Base-by-base conservation (phyloP, 2,888 invertebrate genomes). In the Hydriomena furcata region DNA sequence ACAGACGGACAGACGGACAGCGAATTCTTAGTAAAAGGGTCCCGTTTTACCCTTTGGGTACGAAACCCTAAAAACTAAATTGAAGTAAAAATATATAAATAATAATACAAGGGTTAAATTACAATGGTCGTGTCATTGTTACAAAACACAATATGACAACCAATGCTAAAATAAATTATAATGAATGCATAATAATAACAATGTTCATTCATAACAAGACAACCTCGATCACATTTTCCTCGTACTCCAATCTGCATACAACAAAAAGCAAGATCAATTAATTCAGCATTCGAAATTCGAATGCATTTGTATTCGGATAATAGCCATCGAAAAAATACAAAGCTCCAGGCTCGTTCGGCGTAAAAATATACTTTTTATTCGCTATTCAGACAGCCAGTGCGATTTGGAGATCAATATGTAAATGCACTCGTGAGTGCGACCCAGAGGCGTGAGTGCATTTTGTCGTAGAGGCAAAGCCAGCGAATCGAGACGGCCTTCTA, bases 351-450 rank as follows among this genome's bases (percentile, higher is more conserved):
- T 42, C 49, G 40, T 51, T 51, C 51, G 37, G 40, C 51, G 52
- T 59, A 63, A 69, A 72, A 70, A 67, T 66, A 68, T 66, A 68
- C 71, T 69, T 78, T 77, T 79, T 80, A 73, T 80, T 79, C 74
- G 63, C 70, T 59, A 73, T 76, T 73, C 75, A 73, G 71, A 71
- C 71, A 74, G 73, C 60, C 68, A 69, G 72, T 76, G 76, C 77
- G 84, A 84, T 84, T 83, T 76, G 63, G 66, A 79, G 82, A 86
- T 84, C 86, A 82, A 86, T 86, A 86, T 84, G 84, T 85, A 84
- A 84, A 86, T 86, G 83, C 78, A 79, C 70, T 78, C 75, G 76
- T 71, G 80, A 83, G 79, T 79, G 79, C 75, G 70, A 65, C 68
- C 65, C 63, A 60, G 66, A 72, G 75, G 76, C 79, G 80, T 74